Base-by-base conservation (phyloP, 2,888 invertebrate species). In the Elegia similella region DNA sequence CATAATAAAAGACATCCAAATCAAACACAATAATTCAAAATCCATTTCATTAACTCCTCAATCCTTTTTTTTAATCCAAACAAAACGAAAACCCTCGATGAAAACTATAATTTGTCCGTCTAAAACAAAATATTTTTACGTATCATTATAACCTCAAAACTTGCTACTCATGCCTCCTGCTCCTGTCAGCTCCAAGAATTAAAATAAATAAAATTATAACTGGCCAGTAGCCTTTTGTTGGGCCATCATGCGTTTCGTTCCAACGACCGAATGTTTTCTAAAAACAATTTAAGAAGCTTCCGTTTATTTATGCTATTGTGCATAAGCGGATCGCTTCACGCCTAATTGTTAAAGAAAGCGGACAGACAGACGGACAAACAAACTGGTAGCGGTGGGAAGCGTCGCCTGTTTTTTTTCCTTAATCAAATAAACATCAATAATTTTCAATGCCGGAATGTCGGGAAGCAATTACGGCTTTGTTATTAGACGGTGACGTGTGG, bases 201-300 rank as follows among this genome's bases (percentile, higher is more conserved):
- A 65, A 66, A 68, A 67, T 68, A 62, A 65, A 72, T 67, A 67
- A 67, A 65, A 72, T 71, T 66, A 68, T 67, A 61, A 63, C 76
- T 73, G 69, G 68, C 67, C 64, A 65, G 62, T 65, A 66, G 55
- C 56, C 64, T 69, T 72, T 85, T 85, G 82, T 85, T 61, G 62
- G 58, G 59, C 62, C 71, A 67, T 82, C 83, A 63, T 67, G 68
- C 69, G 50, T 50, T 50, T 66, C 71, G 75, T 68, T 75, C 77
- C 84, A 85, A 82, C 86, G 85, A 84, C 75, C 76, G 58, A 69
- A 76, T 88, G 89, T 88, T 89, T 87, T 85, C 85, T 84, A 80
- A 87, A 89, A 89, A 90, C 88, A 88, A 80, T 86, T 82, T 82
- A 83, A 85, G 83, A 82, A 78, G 89, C 88, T 89, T 86, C 90